A percentile compares a stretch with the other conserved stretches of the same genome.
Evolutionary conservation across 2,113 vertebrate genomes (phyloP).

Genomic region (Cercopithecus mona): DNA sequence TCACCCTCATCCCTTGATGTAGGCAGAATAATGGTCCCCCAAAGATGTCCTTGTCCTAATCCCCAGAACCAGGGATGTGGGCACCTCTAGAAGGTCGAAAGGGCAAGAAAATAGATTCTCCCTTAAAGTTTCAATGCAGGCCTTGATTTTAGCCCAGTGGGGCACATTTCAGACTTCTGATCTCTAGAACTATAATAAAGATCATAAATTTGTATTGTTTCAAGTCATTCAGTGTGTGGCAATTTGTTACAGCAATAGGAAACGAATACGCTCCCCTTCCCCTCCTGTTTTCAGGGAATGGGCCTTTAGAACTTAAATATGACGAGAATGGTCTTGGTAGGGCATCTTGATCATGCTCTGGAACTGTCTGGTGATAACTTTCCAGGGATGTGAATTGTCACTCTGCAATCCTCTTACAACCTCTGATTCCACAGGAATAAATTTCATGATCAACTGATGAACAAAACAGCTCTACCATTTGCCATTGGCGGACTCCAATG

Average conservation of each 20-base stretch:
- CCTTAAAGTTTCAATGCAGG: not conserved
- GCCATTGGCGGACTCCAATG: not conserved
- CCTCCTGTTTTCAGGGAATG: not conserved
- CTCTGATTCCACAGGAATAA: not conserved
- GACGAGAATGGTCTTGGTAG: not conserved
- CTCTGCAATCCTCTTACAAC: not conserved
- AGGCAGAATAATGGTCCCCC: not conserved
- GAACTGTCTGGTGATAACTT: not conserved
- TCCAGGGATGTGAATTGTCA: not conserved
- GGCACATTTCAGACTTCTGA: not conserved
- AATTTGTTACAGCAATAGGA: not conserved
- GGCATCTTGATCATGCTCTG: not conserved
- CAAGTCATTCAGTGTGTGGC: not conserved
- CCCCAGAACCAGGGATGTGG: not conserved
- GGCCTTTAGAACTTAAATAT: not conserved
- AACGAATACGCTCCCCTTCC: not conserved
- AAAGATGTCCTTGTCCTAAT: not conserved
- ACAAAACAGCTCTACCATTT: too few species aligned
- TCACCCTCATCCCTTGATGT: not conserved
- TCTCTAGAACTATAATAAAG: not conserved
- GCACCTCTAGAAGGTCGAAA: not conserved
- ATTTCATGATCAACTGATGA: not conserved
- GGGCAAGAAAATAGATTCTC: accelerated
- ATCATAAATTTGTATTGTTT: not conserved
- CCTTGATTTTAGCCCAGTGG: not conserved